Base-by-base conservation (phyloP, 2,888 invertebrate genomes). In the Meteorus colon region DNA sequence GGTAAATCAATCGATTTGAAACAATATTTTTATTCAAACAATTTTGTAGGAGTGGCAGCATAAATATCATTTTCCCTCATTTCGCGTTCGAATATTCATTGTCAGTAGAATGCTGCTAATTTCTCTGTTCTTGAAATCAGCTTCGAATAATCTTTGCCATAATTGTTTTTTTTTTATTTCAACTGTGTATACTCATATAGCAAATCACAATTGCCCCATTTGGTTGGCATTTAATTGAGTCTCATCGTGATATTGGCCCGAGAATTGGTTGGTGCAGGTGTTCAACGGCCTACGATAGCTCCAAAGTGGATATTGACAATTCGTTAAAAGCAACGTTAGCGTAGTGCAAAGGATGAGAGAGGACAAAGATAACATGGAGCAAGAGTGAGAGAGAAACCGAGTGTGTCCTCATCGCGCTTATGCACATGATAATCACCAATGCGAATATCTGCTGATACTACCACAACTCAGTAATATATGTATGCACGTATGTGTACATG, bases 361-460 rank as follows among this genome's bases (percentile, higher is more conserved):
- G 41, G 12, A 10, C 4, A 10, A 41, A 12, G 8, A 12, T 12
- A 10, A 41, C 12, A 41, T 8, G 6, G 41, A 41, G 41, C 12
- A 10, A 41, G 41, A 41, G 12, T 41, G 12, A 41, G 41, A 10
- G 41, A 41, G 41, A 41, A 2, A 27, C 3, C 29, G 62, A 62
- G 41, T 41, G 8, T 41, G 1, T 62, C 51, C 69, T 69, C 31
- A 31, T 31, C 31, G 63, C 8, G 63, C 34, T 63, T 67, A 67
- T 45, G 67, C 68, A 16, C 37, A 75, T 37, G 63, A 75, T 75
- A 75, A 75, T 75, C 69, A 65, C 74, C 69, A 27, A 14, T 24
- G 27, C n/a, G 48, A 48, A 48, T n/a, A n/a, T n/a, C 3, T 6
- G 48, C 48, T 48, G 48, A 48, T n/a, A 48, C 48, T 48, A 16